These are phyloP conservation scores for Perca fluviatilis DNA, from an alignment of 2,113 vertebrate genomes.

Conservation along the genomic window DNA sequence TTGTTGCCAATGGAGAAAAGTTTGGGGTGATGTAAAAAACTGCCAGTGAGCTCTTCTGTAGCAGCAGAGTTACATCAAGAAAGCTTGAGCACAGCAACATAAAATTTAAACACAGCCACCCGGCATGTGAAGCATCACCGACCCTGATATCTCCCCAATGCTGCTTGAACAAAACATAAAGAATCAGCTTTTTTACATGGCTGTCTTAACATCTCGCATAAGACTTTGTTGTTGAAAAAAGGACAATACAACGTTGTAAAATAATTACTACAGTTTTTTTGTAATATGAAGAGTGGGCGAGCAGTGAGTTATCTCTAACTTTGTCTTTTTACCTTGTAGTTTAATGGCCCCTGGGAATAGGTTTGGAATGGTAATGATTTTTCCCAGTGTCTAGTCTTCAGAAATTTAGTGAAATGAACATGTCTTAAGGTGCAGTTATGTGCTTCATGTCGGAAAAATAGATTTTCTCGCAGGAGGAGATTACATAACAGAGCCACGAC, in stretches of 20 bases:
- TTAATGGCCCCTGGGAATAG: conserved; percentile 18
- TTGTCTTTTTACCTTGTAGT: conserved; percentile 36
- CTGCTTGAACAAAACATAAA: not conserved
- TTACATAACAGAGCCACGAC: conserved; percentile 7
- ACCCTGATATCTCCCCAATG: conserved; percentile 25
- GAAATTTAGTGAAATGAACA: conserved; percentile 32
- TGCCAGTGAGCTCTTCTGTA: conserved; percentile 36
- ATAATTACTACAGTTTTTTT: not conserved
- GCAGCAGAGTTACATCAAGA: conserved; percentile 49
- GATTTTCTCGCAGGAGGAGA: conserved; percentile 28
- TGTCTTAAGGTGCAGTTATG: conserved; percentile 48
- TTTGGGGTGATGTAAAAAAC: conserved; percentile 59
- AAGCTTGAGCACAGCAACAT: conserved; percentile 54
- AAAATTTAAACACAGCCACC: conserved; percentile 62
- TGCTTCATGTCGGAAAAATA: conserved; percentile 7
- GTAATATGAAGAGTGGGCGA: not conserved
- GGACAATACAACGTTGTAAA: not conserved
- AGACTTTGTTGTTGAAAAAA: conserved; percentile 5
- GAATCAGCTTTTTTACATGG: conserved; percentile 1
- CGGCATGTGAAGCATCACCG: conserved; percentile 44
- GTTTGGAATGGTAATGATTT: conserved; percentile 47
- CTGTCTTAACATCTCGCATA: conserved; percentile 6
- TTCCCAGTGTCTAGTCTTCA: conserved; percentile 12
- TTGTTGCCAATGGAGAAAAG: conserved; percentile 53
- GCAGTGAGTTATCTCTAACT: conserved; percentile 40